Base-by-base conservation (phyloP, 2,113 vertebrate species). In the Anguilla rostrata region DNA sequence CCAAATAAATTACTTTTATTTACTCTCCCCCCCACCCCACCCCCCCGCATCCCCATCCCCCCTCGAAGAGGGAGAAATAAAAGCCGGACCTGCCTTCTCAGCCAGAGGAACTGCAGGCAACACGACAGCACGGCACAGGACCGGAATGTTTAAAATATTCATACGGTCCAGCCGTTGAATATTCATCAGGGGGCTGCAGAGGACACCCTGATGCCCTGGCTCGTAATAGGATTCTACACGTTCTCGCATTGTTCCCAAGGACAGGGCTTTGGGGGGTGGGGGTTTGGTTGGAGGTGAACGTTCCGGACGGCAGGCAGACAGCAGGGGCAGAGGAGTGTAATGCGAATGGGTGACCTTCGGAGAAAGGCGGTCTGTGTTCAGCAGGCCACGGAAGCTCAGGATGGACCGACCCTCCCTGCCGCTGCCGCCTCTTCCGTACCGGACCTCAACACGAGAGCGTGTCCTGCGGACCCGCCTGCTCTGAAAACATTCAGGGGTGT, bases 121-220 rank as follows among this genome's bases (percentile, higher is more conserved):
- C 88, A 84, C 39, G 0, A 40, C 56, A 46, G 8, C 43, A 57
- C 89, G 29, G 81, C 40, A 86, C 90, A 29, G 81, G 84, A 29
- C 90, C 39, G 84, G 89, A 87, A 87, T 92, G 34, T 90, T 87
- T 94, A 90, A 94, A 94, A 94, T 93, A 94, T 94, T 93, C 92
- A 83, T 41, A 93, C 14, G 89, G 85, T 80, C 6, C 0, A 5
- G 71, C 83, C 82, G 86, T 89, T 94, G 91, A 94, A 95, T 95
- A 95, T 94, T 94, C 92, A 94, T 94, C 90, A 7, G 0, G 40
- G 3, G 86, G 92, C 87, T 86, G 87, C 88, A 88, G 89, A 93
- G 92, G 92, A 93, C 92, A 87, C 84, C 20, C 85, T 84, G 16
- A 71, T 39, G 85, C 90, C 92, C 90, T 39, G 40, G 90, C 92